Base-by-base conservation (phyloP, 2,797 vertebrate species). In the Acipenser ruthenus region DNA sequence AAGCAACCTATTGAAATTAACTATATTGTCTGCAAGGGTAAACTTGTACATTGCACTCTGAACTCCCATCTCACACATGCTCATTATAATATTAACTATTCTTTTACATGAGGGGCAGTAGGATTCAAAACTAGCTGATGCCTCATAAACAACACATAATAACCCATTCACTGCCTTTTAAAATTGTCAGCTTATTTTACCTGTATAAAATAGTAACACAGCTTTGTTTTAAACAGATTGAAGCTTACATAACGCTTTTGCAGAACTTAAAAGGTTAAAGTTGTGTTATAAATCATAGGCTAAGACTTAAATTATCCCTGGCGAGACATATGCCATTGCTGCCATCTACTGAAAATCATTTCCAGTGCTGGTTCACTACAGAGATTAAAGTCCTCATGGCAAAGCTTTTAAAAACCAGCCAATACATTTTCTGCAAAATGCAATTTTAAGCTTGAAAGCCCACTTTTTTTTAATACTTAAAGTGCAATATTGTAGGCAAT, bases 201-300 rank as follows among this genome's bases (percentile, higher is more conserved):
- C 23, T 58, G 55, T n/a, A 72, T 69, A 71, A 77, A 73, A 68
- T 67, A 66, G 69, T 72, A 2, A 63, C 70, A 68, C 65, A 71
- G 65, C 67, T 64, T 68, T 10, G 6, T 74, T 71, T 73, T 71
- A 75, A 1, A 73, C 72, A 73, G 71, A 60, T 71, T 82, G 73
- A 79, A 73, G 67, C 81, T 79, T 63, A 80, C 81, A 12, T 49
- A 77, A 80, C 72, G 73, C 76, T 78, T 85, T 73, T 80, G 81
- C 83, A 81, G 82, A 75, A 80, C 73, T 76, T 85, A 77, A 86
- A 84, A 84, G 80, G 76, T 72, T 68, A 10, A 50, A 9, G 10
- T 69, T 52, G 73, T 77, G 79, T 80, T 70, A 68, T 72, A n/a
- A 49, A 49, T 10, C 48, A 13, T 50, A 55, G 61, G 61, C 50